Percentiles rank a stretch among this genome's conserved stretches.
These are phyloP conservation scores for Tyto alba DNA, from an alignment of 2,113 vertebrate species.

Conservation along the genomic window DNA sequence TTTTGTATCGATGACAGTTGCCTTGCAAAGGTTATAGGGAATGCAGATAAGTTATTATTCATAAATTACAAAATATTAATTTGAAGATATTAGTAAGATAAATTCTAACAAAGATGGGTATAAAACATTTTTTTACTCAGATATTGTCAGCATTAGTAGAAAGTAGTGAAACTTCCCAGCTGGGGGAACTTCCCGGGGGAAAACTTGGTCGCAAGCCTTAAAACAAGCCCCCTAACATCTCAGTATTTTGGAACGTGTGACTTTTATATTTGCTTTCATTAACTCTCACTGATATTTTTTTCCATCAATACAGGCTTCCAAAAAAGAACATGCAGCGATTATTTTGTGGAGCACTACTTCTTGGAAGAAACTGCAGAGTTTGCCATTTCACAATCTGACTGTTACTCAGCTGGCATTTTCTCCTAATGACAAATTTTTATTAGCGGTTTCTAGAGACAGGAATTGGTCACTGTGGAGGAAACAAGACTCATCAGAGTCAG, in stretches of 20 bases:
- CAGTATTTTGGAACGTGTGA: background rate
- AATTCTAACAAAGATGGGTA: background rate
- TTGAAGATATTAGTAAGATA: background rate
- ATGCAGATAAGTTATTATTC: background rate
- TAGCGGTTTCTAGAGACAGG: slow-evolving; percentile 94
- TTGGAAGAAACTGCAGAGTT: slow-evolving; percentile 89
- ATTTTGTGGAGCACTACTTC: slow-evolving; percentile 88
- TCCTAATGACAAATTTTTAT: slow-evolving; percentile 81
- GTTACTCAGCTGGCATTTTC: slow-evolving; percentile 97
- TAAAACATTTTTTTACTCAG: background rate
- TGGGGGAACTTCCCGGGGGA: background rate
- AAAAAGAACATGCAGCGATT: slow-evolving; percentile 89
- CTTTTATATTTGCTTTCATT: background rate
- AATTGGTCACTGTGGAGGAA: slow-evolving; percentile 94
- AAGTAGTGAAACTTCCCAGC: background rate
- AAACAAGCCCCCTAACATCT: background rate
- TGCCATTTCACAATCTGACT: slow-evolving; percentile 90
- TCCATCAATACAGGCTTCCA: slow-evolving; percentile 80
- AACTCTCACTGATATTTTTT: background rate
- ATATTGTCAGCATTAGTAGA: background rate
- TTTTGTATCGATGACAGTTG: background rate
- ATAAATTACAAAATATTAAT: background rate
- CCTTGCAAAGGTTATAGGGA: background rate
- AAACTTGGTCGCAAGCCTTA: background rate
- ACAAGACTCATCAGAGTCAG: slow-evolving; percentile 60